Percentiles rank a stretch among this genome's conserved stretches.
phyloP scores from a whole-genome alignment of 2,888 invertebrate genomes.

The Clivina fossor region DNA sequence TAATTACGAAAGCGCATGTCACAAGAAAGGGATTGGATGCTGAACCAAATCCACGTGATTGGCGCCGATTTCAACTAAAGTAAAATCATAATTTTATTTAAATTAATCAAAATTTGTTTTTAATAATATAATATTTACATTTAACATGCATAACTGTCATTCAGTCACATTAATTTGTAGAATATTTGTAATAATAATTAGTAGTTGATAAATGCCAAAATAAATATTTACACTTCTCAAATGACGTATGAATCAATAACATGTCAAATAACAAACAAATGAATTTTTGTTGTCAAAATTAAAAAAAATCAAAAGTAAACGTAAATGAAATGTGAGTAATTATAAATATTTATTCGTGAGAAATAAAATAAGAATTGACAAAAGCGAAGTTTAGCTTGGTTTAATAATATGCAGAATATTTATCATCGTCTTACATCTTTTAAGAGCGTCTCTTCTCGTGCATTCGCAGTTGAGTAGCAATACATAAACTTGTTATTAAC shows the following conservation, averaged over 20 bases:
- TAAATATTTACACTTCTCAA: too few species aligned
- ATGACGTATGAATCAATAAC: too few species aligned
- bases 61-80: slow-evolving; percentile 14
- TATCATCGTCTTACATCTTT: slow-evolving; percentile 26
- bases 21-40: slow-evolving; percentile 16
- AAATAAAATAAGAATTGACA: neutral
- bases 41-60: slow-evolving; percentile 12
- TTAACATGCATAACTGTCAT: too few species aligned
- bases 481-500: slow-evolving; percentile 34
- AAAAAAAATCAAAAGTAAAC: too few species aligned
- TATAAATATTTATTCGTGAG: too few species aligned
- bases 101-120: neutral
- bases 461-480: slow-evolving; percentile 28
- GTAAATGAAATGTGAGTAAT: too few species aligned
- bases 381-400: slow-evolving; percentile 1
- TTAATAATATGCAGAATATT: slow-evolving; percentile 18
- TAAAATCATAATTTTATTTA: neutral
- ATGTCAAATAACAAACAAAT: too few species aligned
- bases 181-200: too few species aligned
- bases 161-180: too few species aligned
- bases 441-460: slow-evolving; percentile 3
- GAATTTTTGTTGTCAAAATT: too few species aligned
- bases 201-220: too few species aligned
- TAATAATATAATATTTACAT: neutral
- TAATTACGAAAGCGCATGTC: slow-evolving; percentile 23